Evolutionary conservation across 2,113 vertebrate genomes (phyloP), one percentile per base, ranked within the genome.

Genomic region (Talpa occidentalis): DNA sequence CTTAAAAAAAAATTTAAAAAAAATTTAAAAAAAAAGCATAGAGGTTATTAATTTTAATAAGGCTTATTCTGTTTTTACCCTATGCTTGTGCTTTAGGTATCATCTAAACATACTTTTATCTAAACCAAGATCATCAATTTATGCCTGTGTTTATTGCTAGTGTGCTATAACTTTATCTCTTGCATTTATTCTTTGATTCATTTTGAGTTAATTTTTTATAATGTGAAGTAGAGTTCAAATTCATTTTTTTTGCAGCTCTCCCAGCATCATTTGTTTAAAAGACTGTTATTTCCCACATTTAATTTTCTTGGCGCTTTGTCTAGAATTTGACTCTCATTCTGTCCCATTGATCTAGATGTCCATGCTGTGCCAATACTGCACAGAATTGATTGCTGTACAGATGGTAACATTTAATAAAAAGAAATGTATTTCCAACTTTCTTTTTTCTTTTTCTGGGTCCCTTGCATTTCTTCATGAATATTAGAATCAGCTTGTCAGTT

Each of bases 11-110:
- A n/a, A n/a, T n/a, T n/a, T n/a, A n/a, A n/a, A n/a, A n/a, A n/a
- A n/a, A n/a, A n/a, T n/a, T n/a, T n/a, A n/a, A n/a, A n/a, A n/a
- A n/a, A n/a, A n/a, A n/a, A n/a, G n/a, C n/a, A n/a, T n/a, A n/a
- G 22, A 95, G 64, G 6, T 28, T 81, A 62, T 86, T 76, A 10
- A 64, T 77, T 81, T 79, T 88, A 76, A 72, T 37, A 32, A 92
- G 40, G n/a, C 85, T 56, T 76, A 35, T 22, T 37, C 6, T 67
- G 40, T 77, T 86, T 73, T 60, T 30, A 30, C 10, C 52, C 35
- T 79, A 67, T 67, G 44, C 7, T 79, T 66, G 1, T 93, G 32
- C 32, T 93, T 78, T 67, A 24, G 26, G 21, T 73, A 30, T n/a
- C 70, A 73, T 74, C 26, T 73, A 52, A 83, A 70, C 90, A 87